Percentiles rank a stretch among this genome's conserved stretches.
Conservation (phyloP, 53 echinoderm and acorn worm species). For the Antedon mediterranea region DNA sequence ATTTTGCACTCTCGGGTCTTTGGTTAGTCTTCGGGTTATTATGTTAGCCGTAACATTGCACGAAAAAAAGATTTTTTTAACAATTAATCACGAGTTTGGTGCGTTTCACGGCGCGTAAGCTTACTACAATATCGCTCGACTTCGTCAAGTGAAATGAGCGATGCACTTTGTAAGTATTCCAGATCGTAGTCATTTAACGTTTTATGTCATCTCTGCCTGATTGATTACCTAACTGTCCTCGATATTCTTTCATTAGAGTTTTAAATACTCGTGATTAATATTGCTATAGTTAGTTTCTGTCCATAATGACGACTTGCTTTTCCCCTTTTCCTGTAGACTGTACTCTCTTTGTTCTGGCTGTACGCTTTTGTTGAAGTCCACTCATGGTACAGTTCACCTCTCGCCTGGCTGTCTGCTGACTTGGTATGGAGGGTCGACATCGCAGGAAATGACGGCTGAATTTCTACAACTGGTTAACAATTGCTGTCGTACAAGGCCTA, state of each 20-base stretch:
- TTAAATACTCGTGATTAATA: neutral
- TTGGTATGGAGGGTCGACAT: neutral
- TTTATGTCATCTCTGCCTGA: neutral
- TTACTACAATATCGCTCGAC: too few relatives aligned
- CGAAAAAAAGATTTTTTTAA: too few relatives aligned
- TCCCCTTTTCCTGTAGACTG: neutral
- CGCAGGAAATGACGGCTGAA: neutral
- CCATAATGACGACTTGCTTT: neutral
- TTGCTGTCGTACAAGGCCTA: neutral
- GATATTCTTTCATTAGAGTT: conserved; percentile 1
- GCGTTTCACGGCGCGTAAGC: too few relatives aligned
- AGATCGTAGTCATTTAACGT: neutral
- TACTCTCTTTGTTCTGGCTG: neutral
- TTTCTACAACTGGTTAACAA: neutral
- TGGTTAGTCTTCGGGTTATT: too few relatives aligned
- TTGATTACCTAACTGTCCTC: neutral
- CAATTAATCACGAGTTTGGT: too few relatives aligned
- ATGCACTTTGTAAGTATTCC: neutral
- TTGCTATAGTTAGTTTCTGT: neutral
- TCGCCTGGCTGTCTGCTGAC: neutral
- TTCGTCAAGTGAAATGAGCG: too few relatives aligned
- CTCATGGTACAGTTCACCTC: neutral
- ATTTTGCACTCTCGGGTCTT: too few relatives aligned
- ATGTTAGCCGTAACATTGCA: too few relatives aligned
- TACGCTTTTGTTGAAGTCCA: neutral